These are phyloP conservation scores for Panthera leo DNA, from an alignment of 2,113 vertebrate species.

Conservation along the genomic window DNA sequence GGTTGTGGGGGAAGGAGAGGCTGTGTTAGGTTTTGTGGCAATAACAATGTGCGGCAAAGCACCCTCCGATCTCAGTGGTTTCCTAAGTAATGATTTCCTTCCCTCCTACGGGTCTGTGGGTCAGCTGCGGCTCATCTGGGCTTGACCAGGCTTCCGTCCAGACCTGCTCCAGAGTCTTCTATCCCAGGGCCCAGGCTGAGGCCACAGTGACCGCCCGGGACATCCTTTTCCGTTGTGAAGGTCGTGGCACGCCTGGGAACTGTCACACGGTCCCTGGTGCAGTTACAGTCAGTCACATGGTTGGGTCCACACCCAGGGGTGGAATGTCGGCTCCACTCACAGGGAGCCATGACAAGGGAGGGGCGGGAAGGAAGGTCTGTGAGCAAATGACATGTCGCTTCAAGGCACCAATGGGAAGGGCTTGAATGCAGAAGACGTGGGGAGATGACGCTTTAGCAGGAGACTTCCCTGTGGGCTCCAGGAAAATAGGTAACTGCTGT, in stretches of 20 bases:
- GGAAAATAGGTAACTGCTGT: neutral
- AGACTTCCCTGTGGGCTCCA: rapidly evolving
- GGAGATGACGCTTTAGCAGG: neutral
- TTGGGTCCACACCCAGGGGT: neutral
- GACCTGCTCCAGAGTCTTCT: neutral
- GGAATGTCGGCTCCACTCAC: too few relatives aligned
- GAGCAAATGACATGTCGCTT: neutral
- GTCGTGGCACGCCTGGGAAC: neutral
- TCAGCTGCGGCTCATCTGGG: neutral
- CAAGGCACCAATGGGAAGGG: neutral
- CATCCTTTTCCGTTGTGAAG: too few relatives aligned
- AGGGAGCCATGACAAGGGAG: neutral
- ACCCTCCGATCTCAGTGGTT: neutral
- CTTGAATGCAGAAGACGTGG: rapidly evolving
- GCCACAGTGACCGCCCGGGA: rapidly evolving
- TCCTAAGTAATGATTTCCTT: neutral
- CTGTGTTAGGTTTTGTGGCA: neutral
- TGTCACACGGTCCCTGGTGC: too few relatives aligned
- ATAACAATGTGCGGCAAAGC: neutral
- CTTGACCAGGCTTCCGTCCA: neutral
- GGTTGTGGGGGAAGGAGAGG: neutral
- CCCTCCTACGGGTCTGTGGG: neutral
- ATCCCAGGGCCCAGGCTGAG: neutral
- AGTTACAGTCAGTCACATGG: neutral
- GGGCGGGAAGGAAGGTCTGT: neutral